Conservation (phyloP, 2,797 vertebrate species). For the Schizopygopsis malacanthus region DNA sequence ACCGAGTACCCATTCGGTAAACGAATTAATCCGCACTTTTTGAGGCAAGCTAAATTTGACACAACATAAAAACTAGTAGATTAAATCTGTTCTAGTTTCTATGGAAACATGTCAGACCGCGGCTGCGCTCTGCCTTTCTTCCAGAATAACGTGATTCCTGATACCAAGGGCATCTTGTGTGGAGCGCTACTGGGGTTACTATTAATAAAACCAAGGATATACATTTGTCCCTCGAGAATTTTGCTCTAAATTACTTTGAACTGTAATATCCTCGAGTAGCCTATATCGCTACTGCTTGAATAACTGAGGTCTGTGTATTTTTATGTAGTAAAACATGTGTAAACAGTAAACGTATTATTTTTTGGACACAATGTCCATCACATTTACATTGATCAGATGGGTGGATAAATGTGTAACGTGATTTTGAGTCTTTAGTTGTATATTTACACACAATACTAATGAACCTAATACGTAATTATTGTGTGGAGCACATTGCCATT, state of each 20-base stretch:
- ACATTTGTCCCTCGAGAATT: constrained; percentile 30
- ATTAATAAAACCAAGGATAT: constrained; percentile 17
- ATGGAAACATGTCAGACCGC: constrained; percentile 62
- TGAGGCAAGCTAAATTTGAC: constrained; percentile 10
- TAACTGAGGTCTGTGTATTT: constrained; percentile 2
- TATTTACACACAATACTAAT: neutral
- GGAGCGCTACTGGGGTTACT: constrained; percentile 4
- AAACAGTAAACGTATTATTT: neutral
- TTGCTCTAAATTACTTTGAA: constrained; percentile 27
- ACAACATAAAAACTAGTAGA: constrained; percentile 45
- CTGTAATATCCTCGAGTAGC: neutral
- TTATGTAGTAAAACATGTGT: neutral
- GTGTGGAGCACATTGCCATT: neutral
- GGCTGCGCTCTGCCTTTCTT: constrained; percentile 42
- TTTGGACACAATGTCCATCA: neutral
- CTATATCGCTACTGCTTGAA: neutral
- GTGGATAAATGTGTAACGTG: neutral
- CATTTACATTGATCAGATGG: neutral
- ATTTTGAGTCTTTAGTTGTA: neutral
- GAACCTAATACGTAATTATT: neutral
- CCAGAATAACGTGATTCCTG: constrained; percentile 30
- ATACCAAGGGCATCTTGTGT: constrained; percentile 33
- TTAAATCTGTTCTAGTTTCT: constrained; percentile 62
- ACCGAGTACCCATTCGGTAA: constrained; percentile 5
- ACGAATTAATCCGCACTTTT: constrained; percentile 7